Evolutionary conservation across 2,797 vertebrate species (phyloP), one percentile per base, ranked within the genome.

Genomic region (Lerista edwardsae): DNA sequence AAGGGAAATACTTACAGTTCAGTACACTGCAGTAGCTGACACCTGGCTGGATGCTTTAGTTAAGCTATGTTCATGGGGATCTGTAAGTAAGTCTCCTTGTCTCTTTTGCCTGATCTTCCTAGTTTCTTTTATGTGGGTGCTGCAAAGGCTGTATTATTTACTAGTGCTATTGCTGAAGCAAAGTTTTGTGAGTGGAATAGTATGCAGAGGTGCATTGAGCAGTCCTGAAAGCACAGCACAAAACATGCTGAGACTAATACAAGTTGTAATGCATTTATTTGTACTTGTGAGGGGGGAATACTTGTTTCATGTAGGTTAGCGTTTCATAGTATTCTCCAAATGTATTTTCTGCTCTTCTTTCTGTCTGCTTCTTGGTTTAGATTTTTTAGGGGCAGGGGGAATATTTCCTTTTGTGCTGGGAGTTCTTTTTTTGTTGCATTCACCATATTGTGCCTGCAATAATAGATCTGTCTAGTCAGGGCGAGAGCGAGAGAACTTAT

Each of bases 51-150:
- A 88, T 88, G 14, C 3, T 1, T 71, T 84, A 55, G 21, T 84
- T 19, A 79, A 87, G 87, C 80, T 78, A 76, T 81, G 73, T 61
- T 81, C 84, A 94, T 92, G 92, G 90, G 91, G 34, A 68, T 65
- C 86, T 93, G 93, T 95, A 92, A 95, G 93, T 95, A 92, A n/a
- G 61, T 51, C 1, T 74, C 47, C 9, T 11, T 90, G 34, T 67
- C 61, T 81, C 34, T 39, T 80, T 57, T 51, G n/a, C 75, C 41
- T 27, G 55, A 47, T 15, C 9, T 36, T 39, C 2, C 2, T 75
- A 1, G 4, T 27, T 19, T 25, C 72, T 67, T 36, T 31, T 36
- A 5, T 36, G 55, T 87, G 39, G 8, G 1, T 64, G 39, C 71
- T 81, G 4, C 25, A 6, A 44, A 31, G 3, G 4, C n/a, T 7